Evolutionary conservation across 1,140 invertebrate species (phyloP).

Genomic region (Vanessa tameamea): DNA sequence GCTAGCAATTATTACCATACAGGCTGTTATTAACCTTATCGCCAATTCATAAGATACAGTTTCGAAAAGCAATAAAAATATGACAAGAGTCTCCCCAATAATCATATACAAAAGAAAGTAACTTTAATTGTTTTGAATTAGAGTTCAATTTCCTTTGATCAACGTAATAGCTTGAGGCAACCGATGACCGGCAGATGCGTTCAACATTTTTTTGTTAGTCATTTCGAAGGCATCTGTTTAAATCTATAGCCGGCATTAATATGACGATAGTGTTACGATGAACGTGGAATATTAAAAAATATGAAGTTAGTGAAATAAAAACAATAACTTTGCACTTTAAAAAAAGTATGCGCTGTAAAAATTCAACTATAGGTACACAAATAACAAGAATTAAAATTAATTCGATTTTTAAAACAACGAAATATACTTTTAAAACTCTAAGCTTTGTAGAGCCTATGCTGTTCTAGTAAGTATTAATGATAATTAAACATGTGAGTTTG

Average conservation of each 20-base stretch:
- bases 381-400: too few species aligned
- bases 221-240: constrained; percentile 53
- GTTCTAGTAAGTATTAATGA: too few species aligned
- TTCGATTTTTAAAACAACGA: too few species aligned
- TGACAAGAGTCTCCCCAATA: constrained; percentile 30
- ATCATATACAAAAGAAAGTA: constrained; percentile 7
- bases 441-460: too few species aligned
- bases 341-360: too few species aligned
- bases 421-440: too few species aligned
- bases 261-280: constrained; percentile 16
- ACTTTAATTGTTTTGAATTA: constrained; percentile 18
- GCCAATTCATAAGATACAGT: constrained; percentile 18
- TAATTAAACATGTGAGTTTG: too few species aligned
- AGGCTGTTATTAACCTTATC: constrained; percentile 6
- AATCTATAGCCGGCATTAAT: constrained; percentile 32
- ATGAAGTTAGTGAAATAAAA: background rate
- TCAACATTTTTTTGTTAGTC: constrained; percentile 46
- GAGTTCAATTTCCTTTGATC: constrained; percentile 28
- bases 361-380: background rate
- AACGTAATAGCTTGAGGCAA: constrained; percentile 25
- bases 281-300: background rate
- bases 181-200: constrained; percentile 48
- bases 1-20: constrained; percentile 24
- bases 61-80: constrained; percentile 26
- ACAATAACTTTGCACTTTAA: too few species aligned